Evolutionary conservation across 1,140 invertebrate genomes (phyloP).

Genomic region (Drosophila willistoni): DNA sequence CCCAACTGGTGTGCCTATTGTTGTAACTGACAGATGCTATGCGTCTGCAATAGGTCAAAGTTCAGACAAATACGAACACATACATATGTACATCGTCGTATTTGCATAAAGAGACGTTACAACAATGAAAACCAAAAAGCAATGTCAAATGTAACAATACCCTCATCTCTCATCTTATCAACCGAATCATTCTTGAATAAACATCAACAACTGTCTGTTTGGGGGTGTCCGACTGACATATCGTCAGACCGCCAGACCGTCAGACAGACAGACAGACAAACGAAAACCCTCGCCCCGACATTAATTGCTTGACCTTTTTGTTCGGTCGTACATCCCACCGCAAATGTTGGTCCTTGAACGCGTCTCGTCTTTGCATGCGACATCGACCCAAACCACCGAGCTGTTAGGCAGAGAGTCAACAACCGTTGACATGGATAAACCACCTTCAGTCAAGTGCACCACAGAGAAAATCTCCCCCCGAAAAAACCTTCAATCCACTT

Average conservation of each 20-base stretch:
- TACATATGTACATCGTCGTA: conserved; percentile 14
- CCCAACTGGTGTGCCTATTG: background rate
- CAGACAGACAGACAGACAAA: conserved; percentile 15
- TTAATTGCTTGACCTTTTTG: conserved; percentile 75
- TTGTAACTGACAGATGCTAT: conserved; percentile 1
- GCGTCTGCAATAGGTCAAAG: conserved; percentile 43
- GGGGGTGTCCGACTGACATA: background rate
- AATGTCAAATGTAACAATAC: conserved; percentile 42
- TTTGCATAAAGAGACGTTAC: conserved; percentile 45
- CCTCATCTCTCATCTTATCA: conserved; percentile 56
- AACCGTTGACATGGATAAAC: conserved; percentile 76
- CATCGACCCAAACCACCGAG: conserved; percentile 32
- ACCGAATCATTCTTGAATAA: conserved; percentile 22
- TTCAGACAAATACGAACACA: conserved; percentile 38
- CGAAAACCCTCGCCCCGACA: conserved; percentile 45
- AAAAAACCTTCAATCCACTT: conserved; percentile 8
- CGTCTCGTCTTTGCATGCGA: conserved; percentile 62
- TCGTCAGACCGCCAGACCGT: conserved; percentile 20
- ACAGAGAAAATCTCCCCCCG: conserved; percentile 34
- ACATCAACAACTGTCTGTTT: conserved; percentile 27
- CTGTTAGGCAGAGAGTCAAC: conserved; percentile 29
- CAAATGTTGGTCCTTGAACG: conserved; percentile 68
- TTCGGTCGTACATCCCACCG: conserved; percentile 8
- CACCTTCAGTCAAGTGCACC: conserved; percentile 65
- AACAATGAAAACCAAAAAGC: conserved; percentile 36